A percentile compares a stretch with the other conserved stretches of the same genome.
phyloP scores from a whole-genome alignment of 2,797 vertebrate genomes.

The Oreortyx pictus region DNA sequence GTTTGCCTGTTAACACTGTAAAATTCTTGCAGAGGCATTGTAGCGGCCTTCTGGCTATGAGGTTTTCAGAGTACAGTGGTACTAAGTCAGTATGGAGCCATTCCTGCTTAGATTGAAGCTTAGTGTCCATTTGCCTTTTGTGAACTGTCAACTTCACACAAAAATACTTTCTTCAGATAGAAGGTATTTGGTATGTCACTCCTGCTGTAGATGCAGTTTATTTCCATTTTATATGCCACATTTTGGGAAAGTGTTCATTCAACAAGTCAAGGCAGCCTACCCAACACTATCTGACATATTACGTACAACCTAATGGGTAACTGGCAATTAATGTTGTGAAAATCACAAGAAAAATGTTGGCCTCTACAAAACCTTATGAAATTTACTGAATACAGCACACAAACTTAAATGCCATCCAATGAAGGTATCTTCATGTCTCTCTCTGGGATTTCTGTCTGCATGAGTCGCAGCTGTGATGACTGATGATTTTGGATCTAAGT shows the following conservation, averaged over 20 bases:
- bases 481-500: not conserved
- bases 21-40: accelerated
- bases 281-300: not conserved
- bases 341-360: not conserved
- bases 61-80: accelerated
- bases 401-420: not conserved
- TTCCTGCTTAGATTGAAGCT: not conserved
- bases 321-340: constrained; percentile 9
- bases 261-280: not conserved
- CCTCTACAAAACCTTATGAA: not conserved
- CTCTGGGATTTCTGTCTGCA: not conserved
- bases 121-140: not conserved
- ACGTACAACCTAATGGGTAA: not conserved
- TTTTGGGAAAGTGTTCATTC: not conserved
- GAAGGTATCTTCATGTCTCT: not conserved
- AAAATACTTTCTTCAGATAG: not conserved
- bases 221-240: not conserved
- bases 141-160: not conserved
- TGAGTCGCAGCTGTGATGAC: not conserved
- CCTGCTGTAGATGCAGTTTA: not conserved
- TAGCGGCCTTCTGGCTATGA: not conserved
- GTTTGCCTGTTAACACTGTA: accelerated
- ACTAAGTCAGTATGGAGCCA: accelerated
- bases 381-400: not conserved
- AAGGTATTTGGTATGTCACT: not conserved